Conservation (phyloP, 1,140 invertebrate genomes). For the Propsilocerus akamusi region DNA sequence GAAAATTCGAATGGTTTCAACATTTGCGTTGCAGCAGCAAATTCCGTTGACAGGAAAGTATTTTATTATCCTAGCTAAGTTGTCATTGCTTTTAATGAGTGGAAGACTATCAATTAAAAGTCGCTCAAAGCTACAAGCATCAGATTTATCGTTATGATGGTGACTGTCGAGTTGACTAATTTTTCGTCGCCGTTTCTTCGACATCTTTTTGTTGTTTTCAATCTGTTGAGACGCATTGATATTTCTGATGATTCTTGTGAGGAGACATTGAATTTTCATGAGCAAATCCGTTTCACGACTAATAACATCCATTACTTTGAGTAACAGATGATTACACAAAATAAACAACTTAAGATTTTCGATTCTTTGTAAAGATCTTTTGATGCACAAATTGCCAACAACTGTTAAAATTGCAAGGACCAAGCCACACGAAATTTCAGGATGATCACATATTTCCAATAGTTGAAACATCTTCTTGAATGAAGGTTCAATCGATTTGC, state of each 20-base stretch:
- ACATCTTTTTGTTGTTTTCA: background rate
- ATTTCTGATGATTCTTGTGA: background rate
- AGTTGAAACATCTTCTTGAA: background rate
- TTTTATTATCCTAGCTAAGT: background rate
- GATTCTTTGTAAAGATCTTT: background rate
- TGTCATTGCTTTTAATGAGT: background rate
- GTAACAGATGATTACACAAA: background rate
- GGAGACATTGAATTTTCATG: background rate
- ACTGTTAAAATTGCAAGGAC: background rate
- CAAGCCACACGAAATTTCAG: background rate
- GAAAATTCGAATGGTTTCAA: background rate
- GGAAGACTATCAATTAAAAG: background rate
- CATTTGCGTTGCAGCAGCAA: background rate
- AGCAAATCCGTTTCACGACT: background rate
- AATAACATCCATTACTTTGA: background rate
- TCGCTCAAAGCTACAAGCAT: background rate
- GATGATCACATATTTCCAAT: background rate
- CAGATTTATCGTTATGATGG: background rate
- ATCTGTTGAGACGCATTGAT: background rate
- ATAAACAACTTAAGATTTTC: background rate
- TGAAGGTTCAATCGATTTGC: too few relatives aligned
- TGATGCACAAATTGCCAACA: background rate
- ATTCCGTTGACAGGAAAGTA: background rate
- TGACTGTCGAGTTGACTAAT: background rate
- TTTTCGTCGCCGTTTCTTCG: background rate